These are phyloP conservation scores for Semaprochilodus insignis DNA, from an alignment of 2,797 vertebrate species.

Conservation along the genomic window DNA sequence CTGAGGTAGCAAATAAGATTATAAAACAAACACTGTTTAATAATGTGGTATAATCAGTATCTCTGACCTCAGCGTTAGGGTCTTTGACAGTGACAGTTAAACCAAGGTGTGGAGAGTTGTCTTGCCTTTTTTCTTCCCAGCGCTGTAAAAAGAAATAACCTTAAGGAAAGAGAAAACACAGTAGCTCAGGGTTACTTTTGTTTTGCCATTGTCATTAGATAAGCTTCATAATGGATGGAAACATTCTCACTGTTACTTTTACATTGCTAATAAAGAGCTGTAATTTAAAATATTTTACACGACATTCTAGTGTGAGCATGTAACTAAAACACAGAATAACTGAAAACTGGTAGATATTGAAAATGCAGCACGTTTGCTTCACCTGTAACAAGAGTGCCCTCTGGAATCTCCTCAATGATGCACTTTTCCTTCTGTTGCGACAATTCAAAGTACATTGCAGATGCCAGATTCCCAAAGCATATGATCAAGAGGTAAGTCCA, in stretches of 20 bases:
- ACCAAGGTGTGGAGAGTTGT: slow-evolving; percentile 84
- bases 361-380: slow-evolving; percentile 56
- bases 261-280: background rate
- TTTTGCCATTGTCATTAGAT: background rate
- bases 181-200: background rate
- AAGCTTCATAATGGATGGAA: background rate
- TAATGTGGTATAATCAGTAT: background rate
- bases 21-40: background rate
- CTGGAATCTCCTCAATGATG: slow-evolving; percentile 90
- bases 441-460: slow-evolving; percentile 87
- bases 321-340: background rate
- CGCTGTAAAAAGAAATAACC: slow-evolving; percentile 86
- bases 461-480: slow-evolving; percentile 75
- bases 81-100: slow-evolving; percentile 85
- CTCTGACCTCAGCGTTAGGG: slow-evolving; percentile 80
- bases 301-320: background rate
- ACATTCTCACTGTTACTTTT: background rate
- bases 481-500: slow-evolving; percentile 68
- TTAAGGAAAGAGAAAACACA: slow-evolving; percentile 58
- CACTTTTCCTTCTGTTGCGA: slow-evolving; percentile 89
- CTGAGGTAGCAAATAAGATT: background rate
- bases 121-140: slow-evolving; percentile 76
- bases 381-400: slow-evolving; percentile 87
- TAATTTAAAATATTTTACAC: background rate
- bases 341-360: background rate